Base-by-base conservation (phyloP, 2,888 invertebrate species). In the Mactromeris polynyma region DNA sequence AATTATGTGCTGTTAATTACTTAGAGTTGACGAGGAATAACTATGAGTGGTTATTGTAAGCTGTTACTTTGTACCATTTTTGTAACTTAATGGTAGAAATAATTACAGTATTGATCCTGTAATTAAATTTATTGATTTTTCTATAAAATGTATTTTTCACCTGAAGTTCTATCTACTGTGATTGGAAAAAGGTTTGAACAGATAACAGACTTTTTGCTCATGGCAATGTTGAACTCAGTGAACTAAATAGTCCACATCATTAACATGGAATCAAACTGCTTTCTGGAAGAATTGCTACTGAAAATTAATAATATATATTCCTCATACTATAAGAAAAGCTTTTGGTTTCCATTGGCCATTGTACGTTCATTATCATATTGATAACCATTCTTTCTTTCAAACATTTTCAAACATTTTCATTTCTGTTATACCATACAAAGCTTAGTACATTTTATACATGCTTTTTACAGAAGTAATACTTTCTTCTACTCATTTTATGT, bases 41-140 rank as follows among this genome's bases (percentile, higher is more conserved):
- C n/a, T 26, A 26, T 0, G 26, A 64, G 58, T 64, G 11, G 9
- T 26, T n/a, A 64, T n/a, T 26, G 26, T 26, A 11, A 26, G 26
- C 2, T 64, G 21, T 64, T 26, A 2, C 26, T 64, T 26, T 26
- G 26, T 26, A n/a, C 26, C 26, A 26, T 64, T 64, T 64, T 64
- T 64, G 26, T 64, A 9, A 11, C 46, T 17, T 46, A 46, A 46
- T 17, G 46, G 58, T 64, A 64, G n/a, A 46, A 11, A 64, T 64
- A 64, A 64, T 64, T 64, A 26, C 26, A n/a, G 7, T n/a, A 64
- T 64, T 64, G n/a, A 64, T 26, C 2, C 26, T 26, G 26, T 64
- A 64, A 64, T 64, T 64, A 64, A 64, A 58, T 21, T 64, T n/a
- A 64, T 64, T 64, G 58, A 64, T 26, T 64, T 64, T 64, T 64